Percentiles rank a stretch among this genome's conserved stretches.
phyloP scores from a whole-genome alignment of 2,888 invertebrate genomes.

The Zelleria hepariella region DNA sequence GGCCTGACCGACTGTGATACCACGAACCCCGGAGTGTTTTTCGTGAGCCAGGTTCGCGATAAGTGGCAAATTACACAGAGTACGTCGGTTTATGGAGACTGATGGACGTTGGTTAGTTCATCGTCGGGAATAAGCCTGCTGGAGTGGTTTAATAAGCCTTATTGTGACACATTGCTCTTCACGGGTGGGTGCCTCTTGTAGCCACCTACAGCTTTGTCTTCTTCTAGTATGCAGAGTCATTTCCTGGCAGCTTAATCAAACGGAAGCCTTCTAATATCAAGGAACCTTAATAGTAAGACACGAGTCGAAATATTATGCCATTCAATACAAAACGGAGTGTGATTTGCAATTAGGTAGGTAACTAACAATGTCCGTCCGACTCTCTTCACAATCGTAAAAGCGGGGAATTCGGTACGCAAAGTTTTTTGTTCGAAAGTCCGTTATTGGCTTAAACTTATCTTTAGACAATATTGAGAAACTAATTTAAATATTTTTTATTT shows the following conservation, averaged over 20 bases:
- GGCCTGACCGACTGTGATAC: not conserved
- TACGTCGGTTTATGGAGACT: constrained; percentile 23
- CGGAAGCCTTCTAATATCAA: too few relatives aligned
- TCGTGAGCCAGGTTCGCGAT: not conserved
- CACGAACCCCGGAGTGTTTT: not conserved
- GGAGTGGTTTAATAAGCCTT: not conserved
- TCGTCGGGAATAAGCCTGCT: constrained; percentile 11
- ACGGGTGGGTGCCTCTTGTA: not conserved
- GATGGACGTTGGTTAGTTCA: constrained; percentile 17
- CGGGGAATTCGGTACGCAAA: too few relatives aligned
- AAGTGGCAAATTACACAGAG: constrained; percentile 1
- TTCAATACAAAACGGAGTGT: too few relatives aligned
- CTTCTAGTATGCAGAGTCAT: not conserved
- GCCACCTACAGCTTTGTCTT: not conserved
- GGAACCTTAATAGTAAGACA: too few relatives aligned
- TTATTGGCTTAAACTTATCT: too few relatives aligned
- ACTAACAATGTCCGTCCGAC: too few relatives aligned
- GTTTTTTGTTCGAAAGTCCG: too few relatives aligned
- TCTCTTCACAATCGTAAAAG: too few relatives aligned
- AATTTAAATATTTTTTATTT: too few relatives aligned
- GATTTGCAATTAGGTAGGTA: too few relatives aligned
- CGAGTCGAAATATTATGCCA: too few relatives aligned
- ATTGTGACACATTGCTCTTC: not conserved
- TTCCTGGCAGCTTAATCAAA: not conserved
- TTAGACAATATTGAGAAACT: too few relatives aligned